Conservation (phyloP, 2,113 vertebrate species). For the Etheostoma spectabile region DNA sequence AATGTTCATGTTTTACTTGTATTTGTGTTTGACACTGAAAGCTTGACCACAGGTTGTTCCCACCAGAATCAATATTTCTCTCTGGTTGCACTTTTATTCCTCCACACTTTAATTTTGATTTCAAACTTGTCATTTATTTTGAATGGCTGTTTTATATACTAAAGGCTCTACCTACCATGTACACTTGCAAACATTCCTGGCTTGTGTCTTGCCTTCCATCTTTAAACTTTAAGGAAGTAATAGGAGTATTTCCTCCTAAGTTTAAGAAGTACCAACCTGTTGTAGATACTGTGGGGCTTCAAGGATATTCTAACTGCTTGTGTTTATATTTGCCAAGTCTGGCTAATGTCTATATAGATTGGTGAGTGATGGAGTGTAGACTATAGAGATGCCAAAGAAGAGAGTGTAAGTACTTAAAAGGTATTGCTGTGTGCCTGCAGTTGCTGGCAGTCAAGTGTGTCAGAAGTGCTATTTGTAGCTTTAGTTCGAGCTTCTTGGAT, state of each 20-base stretch:
- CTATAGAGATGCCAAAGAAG: slow-evolving; percentile 16
- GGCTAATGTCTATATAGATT: not conserved
- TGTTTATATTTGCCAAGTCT: slow-evolving; percentile 11
- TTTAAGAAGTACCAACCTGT: not conserved
- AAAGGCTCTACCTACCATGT: slow-evolving; percentile 13
- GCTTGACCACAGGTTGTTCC: not conserved
- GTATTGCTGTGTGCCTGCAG: not conserved
- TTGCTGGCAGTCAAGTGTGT: not conserved
- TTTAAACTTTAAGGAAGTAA: not conserved
- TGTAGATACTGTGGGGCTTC: not conserved
- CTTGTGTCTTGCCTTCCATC: not conserved
- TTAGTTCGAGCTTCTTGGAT: not conserved
- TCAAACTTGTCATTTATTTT: not conserved
- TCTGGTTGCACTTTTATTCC: not conserved
- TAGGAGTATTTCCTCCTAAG: not conserved
- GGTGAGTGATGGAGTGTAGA: slow-evolving; percentile 11
- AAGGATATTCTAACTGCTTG: not conserved
- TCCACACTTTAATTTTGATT: not conserved
- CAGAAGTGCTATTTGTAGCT: slow-evolving; percentile 7
- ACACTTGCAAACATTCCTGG: slow-evolving; percentile 8
- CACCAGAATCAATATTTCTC: not conserved
- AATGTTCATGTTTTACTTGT: not conserved
- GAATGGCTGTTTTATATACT: not conserved
- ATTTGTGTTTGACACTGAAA: not conserved
- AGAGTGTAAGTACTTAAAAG: slow-evolving; percentile 23